Evolutionary conservation across 1,140 invertebrate species (phyloP).

Genomic region (Drosophila athabasca): DNA sequence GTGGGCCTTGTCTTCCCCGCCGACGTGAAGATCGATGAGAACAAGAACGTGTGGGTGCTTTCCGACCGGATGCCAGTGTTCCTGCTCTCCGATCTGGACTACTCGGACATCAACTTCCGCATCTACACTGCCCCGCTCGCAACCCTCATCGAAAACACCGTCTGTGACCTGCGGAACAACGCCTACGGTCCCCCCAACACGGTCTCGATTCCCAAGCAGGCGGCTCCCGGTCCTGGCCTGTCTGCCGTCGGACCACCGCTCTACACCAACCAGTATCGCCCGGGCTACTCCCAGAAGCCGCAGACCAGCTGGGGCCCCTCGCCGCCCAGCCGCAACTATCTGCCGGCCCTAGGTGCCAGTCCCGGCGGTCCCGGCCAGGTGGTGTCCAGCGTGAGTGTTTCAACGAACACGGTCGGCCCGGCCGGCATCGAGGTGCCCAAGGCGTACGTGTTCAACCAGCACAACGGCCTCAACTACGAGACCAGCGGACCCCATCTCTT

Average conservation of each 20-base stretch:
- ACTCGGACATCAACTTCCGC: constrained; percentile 91
- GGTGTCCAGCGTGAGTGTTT: constrained; percentile 57
- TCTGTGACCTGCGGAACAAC: constrained; percentile 86
- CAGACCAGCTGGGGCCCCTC: constrained; percentile 53
- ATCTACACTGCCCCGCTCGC: constrained; percentile 88
- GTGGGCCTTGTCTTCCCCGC: constrained; percentile 90
- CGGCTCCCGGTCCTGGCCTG: constrained; percentile 1
- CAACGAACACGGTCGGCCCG: constrained; percentile 26
- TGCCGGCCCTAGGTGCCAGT: constrained; percentile 38
- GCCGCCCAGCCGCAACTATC: constrained; percentile 47
- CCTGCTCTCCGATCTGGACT: constrained; percentile 88
- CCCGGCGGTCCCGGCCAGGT: constrained; percentile 18
- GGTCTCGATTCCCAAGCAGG: constrained; percentile 55
- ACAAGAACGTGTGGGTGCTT: constrained; percentile 89
- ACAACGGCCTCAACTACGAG: constrained; percentile 80
- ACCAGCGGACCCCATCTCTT: constrained; percentile 78
- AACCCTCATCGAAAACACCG: constrained; percentile 87
- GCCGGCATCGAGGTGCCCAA: constrained; percentile 65
- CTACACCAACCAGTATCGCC: constrained; percentile 63
- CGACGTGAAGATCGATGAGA: constrained; percentile 89
- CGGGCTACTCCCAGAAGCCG: constrained; percentile 48
- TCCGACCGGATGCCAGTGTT: constrained; percentile 92
- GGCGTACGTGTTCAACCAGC: constrained; percentile 80
- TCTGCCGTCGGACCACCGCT: constrained; percentile 16
- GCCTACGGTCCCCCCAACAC: constrained; percentile 70